Evolutionary conservation across 2,113 vertebrate genomes (phyloP), one percentile per base, ranked within the genome.

Genomic region (Peromyscus polionotus): DNA sequence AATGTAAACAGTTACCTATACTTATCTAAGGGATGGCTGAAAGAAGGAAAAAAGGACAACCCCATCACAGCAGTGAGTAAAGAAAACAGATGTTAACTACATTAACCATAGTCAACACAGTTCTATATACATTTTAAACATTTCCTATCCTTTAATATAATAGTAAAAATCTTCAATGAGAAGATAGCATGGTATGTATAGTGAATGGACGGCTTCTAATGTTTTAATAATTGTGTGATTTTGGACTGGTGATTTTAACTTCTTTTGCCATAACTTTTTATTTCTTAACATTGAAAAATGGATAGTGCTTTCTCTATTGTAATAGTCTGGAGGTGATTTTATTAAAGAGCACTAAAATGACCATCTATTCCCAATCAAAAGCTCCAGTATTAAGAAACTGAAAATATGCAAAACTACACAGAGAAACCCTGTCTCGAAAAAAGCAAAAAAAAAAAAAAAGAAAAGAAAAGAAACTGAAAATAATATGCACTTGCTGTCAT

Each of bases 281-380:
- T 95, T 61, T 87, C 72, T 89, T 90, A 90, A 95, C 68, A 79
- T 86, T 57, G 90, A 90, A 91, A 28, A 0, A 45, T 88, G 3
- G 26, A 36, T 92, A 33, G 17, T 75, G 45, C 93, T 88, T 95
- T 94, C 7, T 84, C 17, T 72, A 81, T 42, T 26, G 10, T 83
- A 48, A 65, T 90, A 98, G 26, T 87, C 16, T 91, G 67, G 33
- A 93, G 5, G 84, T 81, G 16, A 85, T 84, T 95, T 95, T 88
- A 79, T 54, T 80, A 84, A 83, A 80, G 63, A 80, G 1, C 16
- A 85, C 12, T 45, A 2, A 86, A 92, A 72, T 94, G 91, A 77
- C 26, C 57, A 92, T 90, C 26, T 36, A 76, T 95, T 96, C 26
- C 39, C 68, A 70, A 75, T 57, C 93, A 54, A 94, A 93, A 93